These are phyloP conservation scores for Dastarcus helophoroides DNA, from an alignment of 2,888 invertebrate species.

Conservation along the genomic window DNA sequence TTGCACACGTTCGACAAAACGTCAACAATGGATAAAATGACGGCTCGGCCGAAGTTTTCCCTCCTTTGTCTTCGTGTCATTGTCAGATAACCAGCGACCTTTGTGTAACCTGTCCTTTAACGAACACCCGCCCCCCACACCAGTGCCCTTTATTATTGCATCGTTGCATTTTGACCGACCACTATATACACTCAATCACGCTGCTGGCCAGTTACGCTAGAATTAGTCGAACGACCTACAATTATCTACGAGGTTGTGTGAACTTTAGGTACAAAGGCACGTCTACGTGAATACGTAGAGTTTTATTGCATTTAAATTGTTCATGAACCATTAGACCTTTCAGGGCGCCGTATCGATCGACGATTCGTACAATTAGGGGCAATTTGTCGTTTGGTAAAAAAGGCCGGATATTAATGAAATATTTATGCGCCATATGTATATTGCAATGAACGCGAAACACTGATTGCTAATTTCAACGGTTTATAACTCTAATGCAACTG, in stretches of 20 bases:
- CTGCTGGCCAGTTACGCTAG: conserved; percentile 9
- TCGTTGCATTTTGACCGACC: conserved; percentile 38
- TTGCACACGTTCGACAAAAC: conserved; percentile 1
- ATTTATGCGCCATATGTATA: no score
- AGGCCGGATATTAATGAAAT: no score
- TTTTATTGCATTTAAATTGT: no score
- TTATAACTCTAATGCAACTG: no score
- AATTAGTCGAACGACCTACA: conserved; percentile 6
- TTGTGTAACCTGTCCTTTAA: conserved; percentile 34
- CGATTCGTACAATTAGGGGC: no score
- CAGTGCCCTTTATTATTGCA: conserved; percentile 31
- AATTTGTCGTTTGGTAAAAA: no score
- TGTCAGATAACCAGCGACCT: conserved; percentile 40
- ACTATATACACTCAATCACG: conserved; percentile 30
- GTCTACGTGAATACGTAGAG: no score
- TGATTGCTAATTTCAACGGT: no score
- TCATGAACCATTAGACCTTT: no score
- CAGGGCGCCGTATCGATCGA: no score
- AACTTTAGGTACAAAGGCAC: no score
- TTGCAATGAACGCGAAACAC: no score
- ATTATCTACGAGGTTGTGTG: neutral
- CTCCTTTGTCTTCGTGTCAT: conserved; percentile 77
- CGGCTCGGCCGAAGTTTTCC: conserved; percentile 42
- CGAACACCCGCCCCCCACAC: conserved; percentile 20
- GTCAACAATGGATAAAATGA: conserved; percentile 21